Base-by-base conservation (phyloP, 2,888 invertebrate species). In the Eristalis tenax region DNA sequence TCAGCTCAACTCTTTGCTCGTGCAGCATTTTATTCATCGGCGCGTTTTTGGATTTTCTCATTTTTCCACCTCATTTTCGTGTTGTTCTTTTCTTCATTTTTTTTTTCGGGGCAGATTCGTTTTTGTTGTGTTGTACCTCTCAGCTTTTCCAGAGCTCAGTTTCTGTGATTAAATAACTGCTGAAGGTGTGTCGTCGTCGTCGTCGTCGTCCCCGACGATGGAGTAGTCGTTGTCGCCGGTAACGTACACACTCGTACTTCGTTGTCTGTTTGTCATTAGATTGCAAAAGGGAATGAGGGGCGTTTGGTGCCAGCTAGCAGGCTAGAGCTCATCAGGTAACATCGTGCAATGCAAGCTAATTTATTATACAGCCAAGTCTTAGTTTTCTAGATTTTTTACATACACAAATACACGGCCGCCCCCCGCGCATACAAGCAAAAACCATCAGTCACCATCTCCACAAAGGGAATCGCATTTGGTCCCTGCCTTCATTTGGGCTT, bases 111-210 rank as follows among this genome's bases (percentile, higher is more conserved):
- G 80, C 57, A 77, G 75, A 79, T 73, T 82, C 68, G 79, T 61
- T 83, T 26, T 68, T 75, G 78, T 64, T 76, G 69, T 28, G 40
- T 76, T 43, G 28, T 59, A 61, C 43, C 61, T 86, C 73, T 77
- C 68, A 85, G 50, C 50, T 88, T 78, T 86, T 86, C 83, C 76
- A 82, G 76, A 85, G 82, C 78, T 82, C 85, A 80, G 80, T 89
- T 87, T 88, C 88, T 88, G 88, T 89, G 87, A 89, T 89, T 89
- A 90, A 90, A 90, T 90, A 90, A 89, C 90, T 87, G 86, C 89
- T 88, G 86, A 90, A 90, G 90, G 90, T 90, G 89, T 90, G 89
- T 89, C 89, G 84, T 89, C 80, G 83, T 81, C 71, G 50, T 78
- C 71, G 50, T 63, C 32, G 57, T 81, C 22, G 57, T 28, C n/a